Evolutionary conservation across 2,113 vertebrate genomes (phyloP).

Genomic region (Laticauda colubrina): DNA sequence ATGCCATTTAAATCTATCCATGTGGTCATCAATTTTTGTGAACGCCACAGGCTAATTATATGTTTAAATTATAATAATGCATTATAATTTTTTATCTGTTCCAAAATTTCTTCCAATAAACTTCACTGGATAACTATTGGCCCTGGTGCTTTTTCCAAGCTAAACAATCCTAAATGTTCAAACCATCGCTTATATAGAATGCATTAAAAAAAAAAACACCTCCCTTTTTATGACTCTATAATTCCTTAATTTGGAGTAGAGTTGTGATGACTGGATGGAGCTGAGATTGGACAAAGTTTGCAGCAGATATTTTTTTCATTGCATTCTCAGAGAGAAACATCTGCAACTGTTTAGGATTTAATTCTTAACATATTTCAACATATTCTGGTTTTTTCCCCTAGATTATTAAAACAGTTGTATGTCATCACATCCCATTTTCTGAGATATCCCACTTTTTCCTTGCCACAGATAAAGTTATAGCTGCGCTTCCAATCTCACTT

Average conservation of each 20-base stretch:
- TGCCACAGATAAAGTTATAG: neutral
- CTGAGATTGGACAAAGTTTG: neutral
- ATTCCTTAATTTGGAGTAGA: neutral
- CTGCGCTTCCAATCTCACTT: constrained; percentile 1
- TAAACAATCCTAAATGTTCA: neutral
- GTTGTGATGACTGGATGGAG: neutral
- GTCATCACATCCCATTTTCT: neutral
- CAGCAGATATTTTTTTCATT: neutral
- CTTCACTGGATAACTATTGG: neutral
- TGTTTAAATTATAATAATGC: neutral
- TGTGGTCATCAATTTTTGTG: neutral
- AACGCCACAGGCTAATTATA: neutral
- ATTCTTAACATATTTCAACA: neutral
- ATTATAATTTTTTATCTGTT: neutral
- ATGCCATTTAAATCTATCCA: neutral
- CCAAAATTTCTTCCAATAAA: neutral
- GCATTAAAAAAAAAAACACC: neutral
- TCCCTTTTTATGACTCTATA: neutral
- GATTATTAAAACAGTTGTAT: neutral
- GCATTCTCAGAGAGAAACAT: neutral
- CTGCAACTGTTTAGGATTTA: neutral
- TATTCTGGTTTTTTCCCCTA: neutral
- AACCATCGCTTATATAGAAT: neutral
- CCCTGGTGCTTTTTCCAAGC: neutral
- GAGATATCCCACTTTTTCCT: neutral